Evolutionary conservation across 2,113 vertebrate species (phyloP), one percentile per base, ranked within the genome.

Genomic region (Ursus arctos): DNA sequence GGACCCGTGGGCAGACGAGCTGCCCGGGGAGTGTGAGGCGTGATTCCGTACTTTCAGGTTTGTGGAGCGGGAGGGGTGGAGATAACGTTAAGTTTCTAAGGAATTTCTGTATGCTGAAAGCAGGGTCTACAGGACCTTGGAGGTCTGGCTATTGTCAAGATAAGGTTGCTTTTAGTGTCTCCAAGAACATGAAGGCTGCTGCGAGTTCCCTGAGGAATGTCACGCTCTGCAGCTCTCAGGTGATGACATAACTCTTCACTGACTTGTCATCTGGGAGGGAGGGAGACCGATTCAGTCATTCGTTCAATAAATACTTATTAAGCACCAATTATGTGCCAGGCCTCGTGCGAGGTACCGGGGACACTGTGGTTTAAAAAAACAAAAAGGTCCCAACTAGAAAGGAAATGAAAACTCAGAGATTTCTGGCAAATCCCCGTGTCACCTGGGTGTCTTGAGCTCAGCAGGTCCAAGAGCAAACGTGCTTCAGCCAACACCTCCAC

Each of bases 11-110:
- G 72, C 72, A 43, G 72, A 2, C 12, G 13, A 22, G 36, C 24
- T 6, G 43, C 72, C 40, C 13, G 8, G 40, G 40, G 24, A 47
- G 4, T n/a, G 43, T 1, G 74, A 28, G 26, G 24, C 14, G 1
- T 4, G 74, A 49, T 4, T 9, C 24, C 8, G 0, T 7, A 14
- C 24, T 28, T 21, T 2, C 43, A 4, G 14, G 72, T 28, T 43
- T 76, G 72, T 16, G 31, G 14, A 67, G 1, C 43, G 1, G 43
- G 4, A 7, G 0, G 14, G 33, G 63, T 1, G 24, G 14, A 22
- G 36, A 72, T 1, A 21, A 40, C 4, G 3, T 28, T 28, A 8
- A 7, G 40, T 24, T 24, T 47, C 72, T 2, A 2, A 47, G 43
- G 43, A 31, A 77, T 28, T 16, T 31, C 74, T 18, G 74, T 14